Base-by-base conservation (phyloP, 2,888 invertebrate genomes). In the Tetanocera ferruginea region DNA sequence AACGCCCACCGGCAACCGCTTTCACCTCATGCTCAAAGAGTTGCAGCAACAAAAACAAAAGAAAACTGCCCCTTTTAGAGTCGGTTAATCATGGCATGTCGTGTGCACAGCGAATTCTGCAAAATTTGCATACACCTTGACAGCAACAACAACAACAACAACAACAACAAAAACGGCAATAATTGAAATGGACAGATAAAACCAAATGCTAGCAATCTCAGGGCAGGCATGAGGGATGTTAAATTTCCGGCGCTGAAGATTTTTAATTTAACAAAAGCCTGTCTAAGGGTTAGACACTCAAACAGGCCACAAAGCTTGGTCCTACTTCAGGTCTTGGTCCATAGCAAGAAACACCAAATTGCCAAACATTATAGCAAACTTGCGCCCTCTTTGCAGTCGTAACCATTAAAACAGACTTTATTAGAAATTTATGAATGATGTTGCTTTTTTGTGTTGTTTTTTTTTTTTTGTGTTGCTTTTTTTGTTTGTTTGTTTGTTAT, bases 51-150 rank as follows among this genome's bases (percentile, higher is more conserved):
- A 5, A 19, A 19, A 23, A 55, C 19, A 5, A 19, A 19, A 23
- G 19, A 55, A 23, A 55, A 19, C 19, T 28, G 28, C 28, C 23
- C 62, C 31, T 17, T 31, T 11, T 62, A 28, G 5, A 23, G 31
- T 25, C 23, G 23, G 23, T 62, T 62, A 25, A 28, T 62, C 62
- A 25, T 62, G n/a, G 28, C 28, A 62, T 23, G 28, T 17, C 28
- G 17, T 17, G 5, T 28, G 62, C 62, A 62, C 28, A 25, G 62
- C 62, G 28, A 28, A 25, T 62, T 31, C 62, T 17, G 28, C 23
- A 62, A 62, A 62, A 62, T 62, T 62, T 62, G 62, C 62, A 62
- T 62, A 31, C 28, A 62, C 62, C 62, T 62, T 62, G 23, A 62
- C 28, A 28, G 14, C 43, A 43, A 43, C 43, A 43, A n/a, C n/a